A percentile compares a stretch with the other conserved stretches of the same genome.
Evolutionary conservation across 1,140 invertebrate species (phyloP).

Genomic region (Phthorimaea operculella): DNA sequence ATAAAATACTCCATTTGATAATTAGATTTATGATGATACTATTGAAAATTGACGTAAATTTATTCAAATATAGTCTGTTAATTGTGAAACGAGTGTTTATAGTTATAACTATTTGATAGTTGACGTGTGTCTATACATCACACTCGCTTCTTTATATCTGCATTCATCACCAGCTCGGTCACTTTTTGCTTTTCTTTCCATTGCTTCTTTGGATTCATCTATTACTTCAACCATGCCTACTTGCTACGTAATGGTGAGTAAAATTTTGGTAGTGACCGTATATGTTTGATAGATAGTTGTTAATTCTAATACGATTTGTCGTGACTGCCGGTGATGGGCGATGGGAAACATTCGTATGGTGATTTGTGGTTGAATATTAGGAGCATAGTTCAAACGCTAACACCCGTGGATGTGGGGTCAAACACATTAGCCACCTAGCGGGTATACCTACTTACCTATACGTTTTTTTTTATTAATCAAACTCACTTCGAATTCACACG

Average conservation of each 20-base stretch:
- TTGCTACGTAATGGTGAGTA: constrained; percentile 32
- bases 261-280: constrained; percentile 20
- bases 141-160: constrained; percentile 22
- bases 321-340: constrained; percentile 55
- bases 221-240: constrained; percentile 5
- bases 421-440: constrained; percentile 64
- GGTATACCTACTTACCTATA: constrained; percentile 35
- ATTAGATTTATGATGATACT: constrained; percentile 48
- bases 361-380: constrained; percentile 59
- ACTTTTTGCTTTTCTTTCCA: constrained; percentile 9
- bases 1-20: constrained; percentile 43
- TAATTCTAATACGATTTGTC: constrained; percentile 61
- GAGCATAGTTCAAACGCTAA: constrained; percentile 61
- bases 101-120: constrained; percentile 47
- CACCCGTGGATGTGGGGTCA: constrained; percentile 52
- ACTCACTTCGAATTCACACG: constrained; percentile 27
- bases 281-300: constrained; percentile 42
- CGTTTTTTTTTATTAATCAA: constrained; percentile 54
- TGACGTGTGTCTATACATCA: constrained; percentile 54
- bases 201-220: constrained; percentile 12
- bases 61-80: constrained; percentile 56
- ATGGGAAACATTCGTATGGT: constrained; percentile 52
- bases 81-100: constrained; percentile 54
- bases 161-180: constrained; percentile 25
- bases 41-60: constrained; percentile 55